phyloP scores from a whole-genome alignment of 2,797 vertebrate genomes.

The Epinephelus malabaricus region DNA sequence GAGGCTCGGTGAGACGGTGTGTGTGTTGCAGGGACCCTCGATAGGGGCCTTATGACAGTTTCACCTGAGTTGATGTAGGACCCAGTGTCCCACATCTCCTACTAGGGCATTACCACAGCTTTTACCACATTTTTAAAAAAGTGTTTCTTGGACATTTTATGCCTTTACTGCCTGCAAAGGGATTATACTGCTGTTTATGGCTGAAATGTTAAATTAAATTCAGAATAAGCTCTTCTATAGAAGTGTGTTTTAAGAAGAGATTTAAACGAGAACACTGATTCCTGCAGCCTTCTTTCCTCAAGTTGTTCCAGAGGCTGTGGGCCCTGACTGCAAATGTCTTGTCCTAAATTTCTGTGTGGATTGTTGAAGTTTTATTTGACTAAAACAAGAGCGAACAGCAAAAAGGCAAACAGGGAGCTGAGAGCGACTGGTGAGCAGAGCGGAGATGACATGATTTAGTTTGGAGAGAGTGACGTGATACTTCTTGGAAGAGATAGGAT shows the following conservation, averaged over 20 bases:
- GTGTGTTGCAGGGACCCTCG: too few relatives aligned
- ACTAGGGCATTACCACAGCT: too few relatives aligned
- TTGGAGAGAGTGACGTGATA: conserved; percentile 49
- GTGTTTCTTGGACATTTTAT: neutral
- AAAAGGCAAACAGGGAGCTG: conserved; percentile 12
- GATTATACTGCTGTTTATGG: neutral
- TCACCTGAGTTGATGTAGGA: too few relatives aligned
- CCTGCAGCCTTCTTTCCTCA: neutral
- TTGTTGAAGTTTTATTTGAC: neutral
- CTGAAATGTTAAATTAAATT: neutral
- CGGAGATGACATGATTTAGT: conserved; percentile 38
- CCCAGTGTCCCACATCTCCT: too few relatives aligned
- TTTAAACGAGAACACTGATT: neutral
- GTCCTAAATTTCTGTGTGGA: neutral
- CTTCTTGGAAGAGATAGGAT: conserved; percentile 44
- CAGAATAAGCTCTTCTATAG: neutral
- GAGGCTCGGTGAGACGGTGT: too few relatives aligned
- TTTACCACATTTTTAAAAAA: too few relatives aligned
- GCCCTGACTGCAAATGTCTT: neutral
- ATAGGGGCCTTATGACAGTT: too few relatives aligned
- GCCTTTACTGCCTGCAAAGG: neutral
- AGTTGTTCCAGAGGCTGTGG: neutral
- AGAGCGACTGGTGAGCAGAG: neutral
- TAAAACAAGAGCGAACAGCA: conserved; percentile 23
- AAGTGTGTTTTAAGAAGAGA: neutral